Percentiles rank a stretch among this genome's conserved stretches.
Evolutionary conservation across 2,888 invertebrate species (phyloP).

Genomic region (Coelinius sp.): DNA sequence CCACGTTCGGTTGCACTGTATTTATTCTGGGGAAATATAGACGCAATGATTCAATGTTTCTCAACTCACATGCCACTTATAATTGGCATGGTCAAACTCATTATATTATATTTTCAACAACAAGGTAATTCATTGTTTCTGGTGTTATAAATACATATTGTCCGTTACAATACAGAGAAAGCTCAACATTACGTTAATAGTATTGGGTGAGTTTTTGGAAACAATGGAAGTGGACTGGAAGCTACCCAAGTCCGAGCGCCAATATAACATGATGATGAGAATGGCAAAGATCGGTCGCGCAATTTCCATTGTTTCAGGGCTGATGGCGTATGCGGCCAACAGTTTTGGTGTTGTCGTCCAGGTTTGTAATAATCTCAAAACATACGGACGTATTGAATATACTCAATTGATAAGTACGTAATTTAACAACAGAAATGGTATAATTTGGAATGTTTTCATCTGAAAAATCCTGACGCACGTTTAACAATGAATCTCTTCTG

Average conservation of each 20-base stretch:
- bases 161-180: not conserved
- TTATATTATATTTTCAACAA: not conserved
- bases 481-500: conserved; percentile 19
- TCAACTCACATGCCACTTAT: not conserved
- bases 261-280: not conserved
- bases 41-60: not conserved
- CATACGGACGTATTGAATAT: not conserved
- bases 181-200: conserved; percentile 4
- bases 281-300: conserved; percentile 42
- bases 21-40: not conserved
- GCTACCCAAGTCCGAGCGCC: not conserved
- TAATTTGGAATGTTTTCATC: not conserved
- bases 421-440: not conserved
- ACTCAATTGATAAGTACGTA: not conserved
- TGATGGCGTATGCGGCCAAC: conserved; percentile 47
- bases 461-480: conserved; percentile 8
- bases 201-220: conserved; percentile 21
- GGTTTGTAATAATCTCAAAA: not conserved
- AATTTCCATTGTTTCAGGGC: conserved; percentile 44
- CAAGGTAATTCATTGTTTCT: not conserved
- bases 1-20: not conserved
- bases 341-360: conserved; percentile 24
- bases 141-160: not conserved
- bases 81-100: not conserved
- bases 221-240: conserved; percentile 40